Conservation (phyloP, 2,797 vertebrate species). For the Monodelphis domestica region DNA sequence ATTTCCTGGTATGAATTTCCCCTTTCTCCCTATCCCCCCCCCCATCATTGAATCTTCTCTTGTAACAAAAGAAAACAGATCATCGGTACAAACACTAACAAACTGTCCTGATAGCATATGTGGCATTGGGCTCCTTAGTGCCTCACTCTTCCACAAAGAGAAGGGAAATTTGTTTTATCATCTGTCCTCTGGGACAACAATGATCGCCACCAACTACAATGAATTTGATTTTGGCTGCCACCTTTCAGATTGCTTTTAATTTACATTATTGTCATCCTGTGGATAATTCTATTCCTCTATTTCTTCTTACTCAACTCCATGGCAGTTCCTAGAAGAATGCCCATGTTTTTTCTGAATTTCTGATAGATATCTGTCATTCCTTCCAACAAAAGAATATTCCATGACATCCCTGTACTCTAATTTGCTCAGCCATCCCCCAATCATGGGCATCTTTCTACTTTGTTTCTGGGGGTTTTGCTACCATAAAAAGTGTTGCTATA, state of each 20-base stretch:
- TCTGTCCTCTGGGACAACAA: not conserved
- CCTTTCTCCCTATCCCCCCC: not conserved
- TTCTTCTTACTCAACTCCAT: not conserved
- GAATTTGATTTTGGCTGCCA: not conserved
- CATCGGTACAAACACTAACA: not conserved
- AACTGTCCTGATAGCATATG: not conserved
- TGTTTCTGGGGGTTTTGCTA: not conserved
- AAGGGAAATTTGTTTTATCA: not conserved
- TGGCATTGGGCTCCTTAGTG: not conserved
- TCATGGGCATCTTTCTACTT: not conserved
- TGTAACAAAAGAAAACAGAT: not conserved
- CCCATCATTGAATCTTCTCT: not conserved
- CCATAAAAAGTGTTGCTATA: not conserved
- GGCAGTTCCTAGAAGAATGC: not conserved
- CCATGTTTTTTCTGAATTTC: not conserved
- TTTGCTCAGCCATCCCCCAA: not conserved
- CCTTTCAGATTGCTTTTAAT: not conserved
- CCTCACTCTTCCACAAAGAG: not conserved
- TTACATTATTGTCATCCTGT: not conserved
- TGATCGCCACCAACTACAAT: not conserved
- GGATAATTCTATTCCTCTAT: not conserved
- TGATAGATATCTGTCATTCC: not conserved
- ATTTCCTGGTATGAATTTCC: not conserved
- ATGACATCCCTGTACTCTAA: not conserved
- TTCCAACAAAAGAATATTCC: not conserved